These are phyloP conservation scores for Zosterops lateralis DNA, from an alignment of 2,113 vertebrate genomes.

Conservation along the genomic window DNA sequence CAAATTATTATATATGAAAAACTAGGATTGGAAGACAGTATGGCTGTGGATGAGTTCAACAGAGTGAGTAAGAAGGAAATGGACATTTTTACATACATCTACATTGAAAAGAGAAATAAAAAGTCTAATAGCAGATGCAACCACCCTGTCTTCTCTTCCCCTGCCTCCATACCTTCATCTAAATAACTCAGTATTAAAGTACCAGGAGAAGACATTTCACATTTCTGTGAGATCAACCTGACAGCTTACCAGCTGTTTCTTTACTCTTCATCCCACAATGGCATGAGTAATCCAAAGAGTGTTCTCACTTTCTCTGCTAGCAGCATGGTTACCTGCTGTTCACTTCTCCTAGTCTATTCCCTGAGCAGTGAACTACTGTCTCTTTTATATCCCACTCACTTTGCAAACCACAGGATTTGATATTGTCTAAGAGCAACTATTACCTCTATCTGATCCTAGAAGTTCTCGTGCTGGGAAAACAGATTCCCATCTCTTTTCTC, in stretches of 20 bases:
- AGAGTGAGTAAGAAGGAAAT: not conserved
- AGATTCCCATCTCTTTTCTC: not conserved
- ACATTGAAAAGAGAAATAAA: not conserved
- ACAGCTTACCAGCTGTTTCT: slow-evolving; percentile 76
- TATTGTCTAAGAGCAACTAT: not conserved
- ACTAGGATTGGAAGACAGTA: not conserved
- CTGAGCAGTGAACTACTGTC: not conserved
- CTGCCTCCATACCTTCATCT: slow-evolving; percentile 8
- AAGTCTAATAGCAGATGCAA: not conserved
- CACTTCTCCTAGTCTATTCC: slow-evolving; percentile 26
- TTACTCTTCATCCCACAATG: slow-evolving; percentile 69
- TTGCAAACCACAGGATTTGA: slow-evolving; percentile 2
- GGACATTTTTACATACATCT: not conserved
- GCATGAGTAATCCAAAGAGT: slow-evolving; percentile 48
- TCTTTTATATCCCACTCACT: slow-evolving; percentile 21
- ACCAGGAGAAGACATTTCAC: slow-evolving; percentile 64
- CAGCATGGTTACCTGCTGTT: slow-evolving; percentile 64
- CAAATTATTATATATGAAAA: not conserved
- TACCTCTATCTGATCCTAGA: not conserved
- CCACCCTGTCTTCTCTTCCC: not conserved
- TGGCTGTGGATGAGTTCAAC: not conserved
- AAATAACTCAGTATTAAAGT: slow-evolving; percentile 50
- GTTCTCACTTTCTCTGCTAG: slow-evolving; percentile 64
- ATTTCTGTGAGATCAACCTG: slow-evolving; percentile 68
- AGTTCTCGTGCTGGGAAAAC: not conserved